Conservation (phyloP, 1,140 invertebrate species). For the Nasonia giraulti region DNA sequence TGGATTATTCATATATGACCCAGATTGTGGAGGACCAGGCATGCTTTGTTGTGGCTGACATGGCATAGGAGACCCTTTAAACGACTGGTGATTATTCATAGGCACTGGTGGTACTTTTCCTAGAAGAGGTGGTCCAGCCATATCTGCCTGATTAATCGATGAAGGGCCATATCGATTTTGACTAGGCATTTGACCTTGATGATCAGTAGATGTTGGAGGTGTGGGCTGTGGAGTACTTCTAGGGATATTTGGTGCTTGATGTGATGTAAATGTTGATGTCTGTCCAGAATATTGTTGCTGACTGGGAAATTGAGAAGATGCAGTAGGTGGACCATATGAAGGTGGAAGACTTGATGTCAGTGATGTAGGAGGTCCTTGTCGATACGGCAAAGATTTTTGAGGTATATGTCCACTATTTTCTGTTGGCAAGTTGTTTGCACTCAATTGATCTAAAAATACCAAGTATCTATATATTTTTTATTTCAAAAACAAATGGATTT, state of each 20-base stretch:
- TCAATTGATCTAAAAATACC: slow-evolving; percentile 42
- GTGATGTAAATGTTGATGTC: slow-evolving; percentile 29
- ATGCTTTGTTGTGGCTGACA: slow-evolving; percentile 50
- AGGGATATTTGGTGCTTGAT: slow-evolving; percentile 50
- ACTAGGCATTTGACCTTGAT: slow-evolving; percentile 27
- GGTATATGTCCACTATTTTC: slow-evolving; percentile 56
- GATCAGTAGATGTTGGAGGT: slow-evolving; percentile 21
- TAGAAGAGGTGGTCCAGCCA: slow-evolving; percentile 54
- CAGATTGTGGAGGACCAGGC: slow-evolving; percentile 28
- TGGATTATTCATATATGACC: not conserved
- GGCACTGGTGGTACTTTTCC: slow-evolving; percentile 50
- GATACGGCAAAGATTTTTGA: slow-evolving; percentile 57
- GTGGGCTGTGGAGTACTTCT: slow-evolving; percentile 48
- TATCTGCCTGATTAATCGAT: slow-evolving; percentile 59
- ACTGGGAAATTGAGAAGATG: slow-evolving; percentile 33
- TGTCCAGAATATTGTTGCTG: slow-evolving; percentile 46
- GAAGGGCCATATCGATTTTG: slow-evolving; percentile 33
- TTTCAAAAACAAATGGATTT: not conserved
- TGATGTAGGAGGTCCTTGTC: slow-evolving; percentile 54
- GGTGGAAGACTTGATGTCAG: slow-evolving; percentile 57
- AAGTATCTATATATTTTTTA: not conserved
- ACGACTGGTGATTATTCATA: slow-evolving; percentile 43
- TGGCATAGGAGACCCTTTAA: slow-evolving; percentile 36
- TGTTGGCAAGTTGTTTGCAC: slow-evolving; percentile 54
- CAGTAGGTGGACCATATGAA: slow-evolving; percentile 46